phyloP scores from a whole-genome alignment of 2,888 invertebrate species.

The Physocephala rufipes region DNA sequence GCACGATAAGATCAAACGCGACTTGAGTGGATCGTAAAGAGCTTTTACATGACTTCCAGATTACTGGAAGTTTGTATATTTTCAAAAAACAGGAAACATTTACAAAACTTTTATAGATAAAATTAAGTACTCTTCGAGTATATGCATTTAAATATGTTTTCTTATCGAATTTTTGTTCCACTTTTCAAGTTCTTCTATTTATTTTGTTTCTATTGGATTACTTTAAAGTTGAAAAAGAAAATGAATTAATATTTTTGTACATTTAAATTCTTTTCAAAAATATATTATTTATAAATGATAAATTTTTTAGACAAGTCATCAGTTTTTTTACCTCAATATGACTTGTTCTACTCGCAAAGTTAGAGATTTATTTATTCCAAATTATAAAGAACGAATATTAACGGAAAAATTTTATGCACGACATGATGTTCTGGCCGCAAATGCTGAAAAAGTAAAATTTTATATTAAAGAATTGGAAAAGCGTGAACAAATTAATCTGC shows the following conservation, averaged over 20 bases:
- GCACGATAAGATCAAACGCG: too few species aligned
- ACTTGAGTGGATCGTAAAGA: too few species aligned
- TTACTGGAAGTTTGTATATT: too few species aligned
- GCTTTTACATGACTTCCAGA: too few species aligned
- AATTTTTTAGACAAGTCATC: not conserved
- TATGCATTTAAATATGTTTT: too few species aligned
- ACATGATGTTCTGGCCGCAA: conserved; percentile 5
- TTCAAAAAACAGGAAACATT: too few species aligned
- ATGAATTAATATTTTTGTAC: too few species aligned
- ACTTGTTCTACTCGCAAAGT: conserved; percentile 17
- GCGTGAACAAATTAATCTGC: conserved; percentile 34
- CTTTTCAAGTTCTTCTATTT: too few species aligned
- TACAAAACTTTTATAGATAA: too few species aligned
- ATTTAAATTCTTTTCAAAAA: not conserved
- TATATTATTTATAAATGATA: not conserved
- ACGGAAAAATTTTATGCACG: conserved; percentile 31
- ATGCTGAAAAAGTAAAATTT: not conserved
- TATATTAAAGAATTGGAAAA: conserved; percentile 42
- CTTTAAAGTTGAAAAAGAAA: too few species aligned
- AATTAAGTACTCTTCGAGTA: too few species aligned
- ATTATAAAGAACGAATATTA: conserved; percentile 12
- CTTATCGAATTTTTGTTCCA: too few species aligned
- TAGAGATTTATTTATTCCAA: conserved; percentile 17
- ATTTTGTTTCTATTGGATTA: not conserved
- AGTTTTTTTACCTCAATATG: conserved; percentile 16